Conservation (phyloP, 2,113 vertebrate species). For the Lophura nycthemera region DNA sequence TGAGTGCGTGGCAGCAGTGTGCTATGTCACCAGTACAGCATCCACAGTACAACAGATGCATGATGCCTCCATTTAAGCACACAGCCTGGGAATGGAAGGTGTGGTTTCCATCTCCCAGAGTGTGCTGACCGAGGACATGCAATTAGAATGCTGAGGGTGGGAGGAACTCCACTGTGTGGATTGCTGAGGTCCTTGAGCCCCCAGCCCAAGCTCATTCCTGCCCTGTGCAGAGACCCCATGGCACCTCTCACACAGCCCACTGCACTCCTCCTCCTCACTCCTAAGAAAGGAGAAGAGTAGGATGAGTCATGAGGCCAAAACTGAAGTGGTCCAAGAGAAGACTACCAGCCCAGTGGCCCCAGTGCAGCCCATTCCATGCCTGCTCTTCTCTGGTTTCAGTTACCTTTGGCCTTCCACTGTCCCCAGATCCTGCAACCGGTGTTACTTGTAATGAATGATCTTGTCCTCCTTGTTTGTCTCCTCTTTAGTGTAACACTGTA, state of each 20-base stretch:
- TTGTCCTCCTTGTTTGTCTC: slow-evolving; percentile 67
- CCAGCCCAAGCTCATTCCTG: rapidly evolving
- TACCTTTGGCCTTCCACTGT: not conserved
- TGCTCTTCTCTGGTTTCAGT: not conserved
- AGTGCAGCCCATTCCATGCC: rapidly evolving
- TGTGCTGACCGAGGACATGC: not conserved
- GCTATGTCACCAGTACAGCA: not conserved
- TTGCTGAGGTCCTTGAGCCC: not conserved
- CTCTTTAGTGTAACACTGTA: slow-evolving; percentile 66
- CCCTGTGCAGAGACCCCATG: rapidly evolving
- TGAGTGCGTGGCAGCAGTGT: not conserved
- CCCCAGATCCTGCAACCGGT: slow-evolving; percentile 20
- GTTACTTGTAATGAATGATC: slow-evolving; percentile 63
- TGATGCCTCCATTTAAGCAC: not conserved
- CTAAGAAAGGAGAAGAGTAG: not conserved
- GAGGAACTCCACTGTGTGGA: not conserved
- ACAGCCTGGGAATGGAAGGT: not conserved
- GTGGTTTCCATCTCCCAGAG: not conserved
- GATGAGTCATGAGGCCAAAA: not conserved
- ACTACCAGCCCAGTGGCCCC: not conserved
- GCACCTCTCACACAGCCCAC: not conserved
- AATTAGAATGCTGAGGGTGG: not conserved
- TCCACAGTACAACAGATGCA: not conserved
- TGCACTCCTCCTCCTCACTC: not conserved
- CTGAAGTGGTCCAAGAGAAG: not conserved